A percentile compares a stretch with the other conserved stretches of the same genome.
These are phyloP conservation scores for Pseudolaguvia tuberculata DNA, from an alignment of 2,113 vertebrate genomes.

Conservation along the genomic window DNA sequence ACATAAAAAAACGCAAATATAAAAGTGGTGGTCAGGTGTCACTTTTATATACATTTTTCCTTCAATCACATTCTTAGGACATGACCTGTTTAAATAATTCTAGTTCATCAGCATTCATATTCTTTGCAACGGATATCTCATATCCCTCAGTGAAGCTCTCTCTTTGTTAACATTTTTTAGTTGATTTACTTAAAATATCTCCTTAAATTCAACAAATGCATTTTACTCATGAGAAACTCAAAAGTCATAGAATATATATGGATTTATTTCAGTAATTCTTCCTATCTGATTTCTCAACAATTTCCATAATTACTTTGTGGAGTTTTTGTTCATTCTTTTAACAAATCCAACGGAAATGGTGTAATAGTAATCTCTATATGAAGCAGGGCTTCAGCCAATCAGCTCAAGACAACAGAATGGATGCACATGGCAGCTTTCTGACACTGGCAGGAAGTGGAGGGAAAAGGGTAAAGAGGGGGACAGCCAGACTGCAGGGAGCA, in stretches of 20 bases:
- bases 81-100: background rate
- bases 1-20: background rate
- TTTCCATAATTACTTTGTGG: too few species aligned
- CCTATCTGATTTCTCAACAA: too few species aligned
- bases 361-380: conserved; percentile 8
- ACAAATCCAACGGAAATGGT: background rate
- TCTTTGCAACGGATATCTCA: background rate
- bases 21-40: background rate
- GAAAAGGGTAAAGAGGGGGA: background rate
- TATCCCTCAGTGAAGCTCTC: background rate
- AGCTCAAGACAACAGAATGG: background rate
- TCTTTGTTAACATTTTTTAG: background rate
- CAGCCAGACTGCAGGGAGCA: background rate
- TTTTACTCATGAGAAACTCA: background rate
- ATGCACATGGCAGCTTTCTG: background rate
- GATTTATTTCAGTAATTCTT: too few species aligned
- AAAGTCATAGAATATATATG: too few species aligned
- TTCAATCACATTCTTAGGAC: too few species aligned
- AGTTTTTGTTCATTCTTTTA: background rate
- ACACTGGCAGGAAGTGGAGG: conserved; percentile 9
- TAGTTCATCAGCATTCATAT: background rate
- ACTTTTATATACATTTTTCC: too few species aligned
- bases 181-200: background rate
- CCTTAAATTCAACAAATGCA: background rate
- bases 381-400: background rate